Evolutionary conservation across 2,113 vertebrate species (phyloP).

Genomic region (Megalops atlanticus): DNA sequence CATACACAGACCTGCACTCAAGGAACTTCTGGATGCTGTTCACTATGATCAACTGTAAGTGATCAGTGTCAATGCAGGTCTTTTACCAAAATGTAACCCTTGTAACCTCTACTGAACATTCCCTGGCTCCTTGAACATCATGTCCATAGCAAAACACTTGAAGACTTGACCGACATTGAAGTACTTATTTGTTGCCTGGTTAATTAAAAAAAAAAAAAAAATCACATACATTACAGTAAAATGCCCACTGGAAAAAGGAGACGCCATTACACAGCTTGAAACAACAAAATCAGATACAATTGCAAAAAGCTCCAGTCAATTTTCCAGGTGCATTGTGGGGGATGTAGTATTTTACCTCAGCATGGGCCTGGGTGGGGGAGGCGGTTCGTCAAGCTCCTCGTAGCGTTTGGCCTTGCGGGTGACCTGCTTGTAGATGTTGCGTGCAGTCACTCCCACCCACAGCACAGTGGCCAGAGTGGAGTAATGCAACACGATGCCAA

Average conservation of each 20-base stretch:
- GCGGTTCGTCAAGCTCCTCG: constrained; percentile 91
- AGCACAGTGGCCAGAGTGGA: constrained; percentile 91
- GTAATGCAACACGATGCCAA: constrained; percentile 96
- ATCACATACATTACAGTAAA: neutral
- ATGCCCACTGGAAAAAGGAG: neutral
- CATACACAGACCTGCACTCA: constrained; percentile 11
- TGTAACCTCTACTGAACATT: too few relatives aligned
- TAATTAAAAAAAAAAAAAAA: neutral
- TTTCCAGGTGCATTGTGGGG: constrained; percentile 5
- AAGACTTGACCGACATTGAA: neutral
- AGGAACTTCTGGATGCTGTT: too few relatives aligned
- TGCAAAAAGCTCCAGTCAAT: too few relatives aligned
- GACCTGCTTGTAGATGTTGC: constrained; percentile 97
- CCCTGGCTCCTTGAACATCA: too few relatives aligned
- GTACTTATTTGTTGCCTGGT: neutral
- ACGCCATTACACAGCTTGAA: neutral
- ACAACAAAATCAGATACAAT: too few relatives aligned
- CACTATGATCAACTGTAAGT: too few relatives aligned
- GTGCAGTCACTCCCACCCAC: constrained; percentile 93
- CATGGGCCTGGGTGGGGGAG: constrained; percentile 92
- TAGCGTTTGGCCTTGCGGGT: constrained; percentile 90
- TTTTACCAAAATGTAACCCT: too few relatives aligned
- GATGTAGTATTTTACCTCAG: constrained; percentile 76
- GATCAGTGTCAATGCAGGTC: too few relatives aligned
- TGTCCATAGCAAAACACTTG: too few relatives aligned